Evolutionary conservation across 2,113 vertebrate genomes (phyloP).

Genomic region (Microcebus jonahi): DNA sequence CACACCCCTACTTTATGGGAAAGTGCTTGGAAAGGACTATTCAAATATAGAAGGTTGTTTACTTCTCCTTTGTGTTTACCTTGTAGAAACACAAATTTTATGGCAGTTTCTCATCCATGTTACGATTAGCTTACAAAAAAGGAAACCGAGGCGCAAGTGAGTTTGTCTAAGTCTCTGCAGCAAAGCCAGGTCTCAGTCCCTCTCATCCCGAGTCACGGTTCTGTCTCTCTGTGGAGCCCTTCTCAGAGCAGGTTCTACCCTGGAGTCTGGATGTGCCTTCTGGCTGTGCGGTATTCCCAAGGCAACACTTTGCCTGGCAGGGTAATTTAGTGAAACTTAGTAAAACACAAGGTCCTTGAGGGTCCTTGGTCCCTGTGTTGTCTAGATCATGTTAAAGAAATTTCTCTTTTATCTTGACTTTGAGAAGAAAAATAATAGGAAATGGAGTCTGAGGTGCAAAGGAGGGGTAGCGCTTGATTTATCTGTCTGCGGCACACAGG

Average conservation of each 20-base stretch:
- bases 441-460: background rate
- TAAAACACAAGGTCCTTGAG: background rate
- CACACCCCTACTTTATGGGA: background rate
- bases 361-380: background rate
- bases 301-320: background rate
- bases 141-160: background rate
- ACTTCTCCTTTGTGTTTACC: background rate
- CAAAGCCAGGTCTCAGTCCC: background rate
- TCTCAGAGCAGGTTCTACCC: background rate
- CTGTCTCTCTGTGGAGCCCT: background rate
- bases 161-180: background rate
- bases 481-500: background rate
- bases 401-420: background rate
- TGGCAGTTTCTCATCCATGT: background rate
- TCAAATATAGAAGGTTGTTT: background rate
- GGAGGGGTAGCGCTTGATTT: background rate
- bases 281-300: background rate
- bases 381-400: constrained; percentile 39
- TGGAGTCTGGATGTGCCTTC: background rate
- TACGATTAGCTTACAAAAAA: background rate
- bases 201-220: background rate
- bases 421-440: background rate
- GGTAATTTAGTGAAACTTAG: background rate
- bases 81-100: background rate
- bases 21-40: background rate